Conservation (phyloP, 2,113 vertebrate genomes). For the Grammomys surdaster region DNA sequence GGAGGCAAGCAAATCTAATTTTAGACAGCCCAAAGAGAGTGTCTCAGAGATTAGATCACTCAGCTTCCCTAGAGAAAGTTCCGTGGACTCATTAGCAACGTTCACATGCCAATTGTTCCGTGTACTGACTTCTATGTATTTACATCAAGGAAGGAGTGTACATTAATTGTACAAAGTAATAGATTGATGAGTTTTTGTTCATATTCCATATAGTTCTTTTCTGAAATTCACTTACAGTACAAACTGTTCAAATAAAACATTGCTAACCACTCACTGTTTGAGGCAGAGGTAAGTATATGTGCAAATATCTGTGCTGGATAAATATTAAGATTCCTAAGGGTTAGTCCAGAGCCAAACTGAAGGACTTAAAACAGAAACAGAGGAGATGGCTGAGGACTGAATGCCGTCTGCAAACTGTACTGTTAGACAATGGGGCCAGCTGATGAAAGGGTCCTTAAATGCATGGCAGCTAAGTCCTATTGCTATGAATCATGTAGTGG, state of each 20-base stretch:
- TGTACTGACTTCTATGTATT: neutral
- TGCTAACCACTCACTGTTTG: neutral
- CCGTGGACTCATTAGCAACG: slow-evolving; percentile 19
- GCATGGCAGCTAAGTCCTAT: neutral
- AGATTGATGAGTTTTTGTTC: neutral
- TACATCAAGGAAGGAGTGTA: neutral
- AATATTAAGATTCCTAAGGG: slow-evolving; percentile 21
- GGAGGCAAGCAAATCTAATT: slow-evolving; percentile 70
- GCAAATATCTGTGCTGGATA: neutral
- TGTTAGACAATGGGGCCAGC: neutral
- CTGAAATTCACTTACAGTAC: neutral
- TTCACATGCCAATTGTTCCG: slow-evolving; percentile 33
- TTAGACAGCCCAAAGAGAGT: slow-evolving; percentile 61
- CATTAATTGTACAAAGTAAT: neutral
- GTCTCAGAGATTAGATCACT: slow-evolving; percentile 64
- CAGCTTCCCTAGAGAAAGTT: slow-evolving; percentile 62
- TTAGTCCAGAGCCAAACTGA: neutral
- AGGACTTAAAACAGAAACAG: neutral
- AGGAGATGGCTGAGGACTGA: neutral
- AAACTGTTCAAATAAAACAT: slow-evolving; percentile 37
- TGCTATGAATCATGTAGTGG: neutral
- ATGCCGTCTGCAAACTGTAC: neutral
- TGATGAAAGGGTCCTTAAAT: neutral
- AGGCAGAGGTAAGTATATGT: neutral
- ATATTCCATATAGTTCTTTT: neutral